Percentiles rank a stretch among this genome's conserved stretches.
Evolutionary conservation across 1,140 invertebrate genomes (phyloP).

Genomic region (Bombus picipes): DNA sequence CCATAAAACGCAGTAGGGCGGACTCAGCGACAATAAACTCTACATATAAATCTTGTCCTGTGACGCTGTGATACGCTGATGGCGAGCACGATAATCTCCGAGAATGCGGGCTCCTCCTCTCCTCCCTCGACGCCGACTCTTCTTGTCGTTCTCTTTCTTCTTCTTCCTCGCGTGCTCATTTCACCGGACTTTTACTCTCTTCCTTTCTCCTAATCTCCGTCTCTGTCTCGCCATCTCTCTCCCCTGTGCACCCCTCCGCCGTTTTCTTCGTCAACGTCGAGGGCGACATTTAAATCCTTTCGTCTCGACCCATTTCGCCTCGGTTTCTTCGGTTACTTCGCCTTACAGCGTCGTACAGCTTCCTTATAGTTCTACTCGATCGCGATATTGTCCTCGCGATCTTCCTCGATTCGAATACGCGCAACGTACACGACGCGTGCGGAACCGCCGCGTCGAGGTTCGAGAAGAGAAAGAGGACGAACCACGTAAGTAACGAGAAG

Average conservation of each 20-base stretch:
- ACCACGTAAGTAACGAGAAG: constrained; percentile 2
- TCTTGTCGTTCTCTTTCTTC: constrained; percentile 32
- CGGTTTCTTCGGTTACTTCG: too few species aligned
- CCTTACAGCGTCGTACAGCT: too few species aligned
- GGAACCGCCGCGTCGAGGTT: background rate
- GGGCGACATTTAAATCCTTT: constrained; percentile 6
- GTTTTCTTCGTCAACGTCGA: constrained; percentile 19
- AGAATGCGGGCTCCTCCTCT: constrained; percentile 81
- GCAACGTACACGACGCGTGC: background rate
- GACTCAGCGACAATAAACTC: constrained; percentile 84
- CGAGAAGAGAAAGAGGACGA: too few species aligned
- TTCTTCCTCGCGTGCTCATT: constrained; percentile 50
- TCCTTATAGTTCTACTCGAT: too few species aligned
- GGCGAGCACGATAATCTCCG: constrained; percentile 83
- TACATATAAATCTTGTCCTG: constrained; percentile 83
- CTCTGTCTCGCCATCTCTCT: background rate
- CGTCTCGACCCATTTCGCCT: background rate
- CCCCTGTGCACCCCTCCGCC: background rate
- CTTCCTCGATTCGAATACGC: background rate
- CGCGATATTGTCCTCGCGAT: too few species aligned
- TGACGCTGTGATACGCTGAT: constrained; percentile 83
- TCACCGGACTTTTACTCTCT: constrained; percentile 11
- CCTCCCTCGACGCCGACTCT: constrained; percentile 49
- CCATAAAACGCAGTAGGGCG: constrained; percentile 84
- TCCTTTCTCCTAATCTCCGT: constrained; percentile 9